Percentiles rank a stretch among this genome's conserved stretches.
Conservation (phyloP, 2,113 vertebrate genomes). For the Conger conger region DNA sequence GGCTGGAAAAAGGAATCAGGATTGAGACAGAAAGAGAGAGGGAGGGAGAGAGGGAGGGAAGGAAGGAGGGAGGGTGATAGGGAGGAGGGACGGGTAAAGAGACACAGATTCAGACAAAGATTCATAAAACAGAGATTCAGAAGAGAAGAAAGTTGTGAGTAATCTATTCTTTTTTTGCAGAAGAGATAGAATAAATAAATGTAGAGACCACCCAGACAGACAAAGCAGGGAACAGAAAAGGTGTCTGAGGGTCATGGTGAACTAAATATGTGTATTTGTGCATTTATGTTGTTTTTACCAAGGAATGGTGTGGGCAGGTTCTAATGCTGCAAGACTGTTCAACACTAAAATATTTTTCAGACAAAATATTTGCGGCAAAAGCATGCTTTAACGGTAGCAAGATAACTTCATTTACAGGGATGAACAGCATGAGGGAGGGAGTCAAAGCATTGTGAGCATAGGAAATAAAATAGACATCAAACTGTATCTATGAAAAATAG, state of each 20-base stretch:
- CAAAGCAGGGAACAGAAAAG: background rate
- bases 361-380: background rate
- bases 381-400: background rate
- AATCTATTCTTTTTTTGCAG: slow-evolving; percentile 30
- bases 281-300: background rate
- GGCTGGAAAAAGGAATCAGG: slow-evolving; percentile 11
- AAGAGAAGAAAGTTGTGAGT: slow-evolving; percentile 66
- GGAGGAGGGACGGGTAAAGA: slow-evolving; percentile 58
- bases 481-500: background rate
- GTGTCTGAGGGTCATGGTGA: background rate
- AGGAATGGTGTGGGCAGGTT: background rate
- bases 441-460: slow-evolving; percentile 16
- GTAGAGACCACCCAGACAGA: background rate
- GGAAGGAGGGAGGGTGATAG: slow-evolving; percentile 40
- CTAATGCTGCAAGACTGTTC: background rate
- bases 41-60: slow-evolving; percentile 30
- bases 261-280: background rate
- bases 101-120: slow-evolving; percentile 44
- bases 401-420: background rate
- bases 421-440: background rate
- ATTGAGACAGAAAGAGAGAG: background rate
- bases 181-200: background rate
- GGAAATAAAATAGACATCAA: background rate
- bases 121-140: slow-evolving; percentile 56
- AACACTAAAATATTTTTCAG: background rate